Conservation (phyloP, 1,140 invertebrate species). For the Sitophilus oryzae region DNA sequence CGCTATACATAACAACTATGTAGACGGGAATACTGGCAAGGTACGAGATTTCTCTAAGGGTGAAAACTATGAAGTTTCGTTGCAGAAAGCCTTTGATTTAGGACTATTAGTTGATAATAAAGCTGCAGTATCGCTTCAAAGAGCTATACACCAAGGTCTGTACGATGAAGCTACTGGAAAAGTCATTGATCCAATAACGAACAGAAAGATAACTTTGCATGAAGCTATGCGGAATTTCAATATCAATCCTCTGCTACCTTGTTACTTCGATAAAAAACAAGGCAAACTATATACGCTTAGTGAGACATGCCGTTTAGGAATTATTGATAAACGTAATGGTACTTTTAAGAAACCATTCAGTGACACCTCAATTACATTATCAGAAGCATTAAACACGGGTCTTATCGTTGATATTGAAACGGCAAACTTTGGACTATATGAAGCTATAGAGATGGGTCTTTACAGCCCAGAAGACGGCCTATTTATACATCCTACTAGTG, state of each 20-base stretch:
- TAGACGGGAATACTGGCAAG: slow-evolving; percentile 67
- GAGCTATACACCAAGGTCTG: slow-evolving; percentile 79
- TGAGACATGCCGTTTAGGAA: slow-evolving; percentile 71
- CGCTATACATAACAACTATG: slow-evolving; percentile 66
- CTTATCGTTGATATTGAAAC: slow-evolving; percentile 81
- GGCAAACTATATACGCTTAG: slow-evolving; percentile 64
- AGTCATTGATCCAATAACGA: slow-evolving; percentile 70
- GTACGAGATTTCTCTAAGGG: slow-evolving; percentile 61
- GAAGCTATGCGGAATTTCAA: slow-evolving; percentile 76
- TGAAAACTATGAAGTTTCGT: slow-evolving; percentile 61
- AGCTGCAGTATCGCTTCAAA: slow-evolving; percentile 76
- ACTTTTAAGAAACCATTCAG: slow-evolving; percentile 69
- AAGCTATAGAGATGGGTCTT: slow-evolving; percentile 75
- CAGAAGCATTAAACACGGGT: slow-evolving; percentile 66
- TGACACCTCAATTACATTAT: slow-evolving; percentile 59
- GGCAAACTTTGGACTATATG: slow-evolving; percentile 73
- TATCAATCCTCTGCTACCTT: slow-evolving; percentile 71
- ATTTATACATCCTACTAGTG: slow-evolving; percentile 77
- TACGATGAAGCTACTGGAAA: slow-evolving; percentile 77
- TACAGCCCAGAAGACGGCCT: slow-evolving; percentile 65
- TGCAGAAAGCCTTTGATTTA: slow-evolving; percentile 73
- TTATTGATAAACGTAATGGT: slow-evolving; percentile 76
- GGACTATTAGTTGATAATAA: slow-evolving; percentile 75
- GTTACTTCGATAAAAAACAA: slow-evolving; percentile 69
- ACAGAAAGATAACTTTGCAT: slow-evolving; percentile 71